Percentiles rank a stretch among this genome's conserved stretches.
Evolutionary conservation across 2,797 vertebrate genomes (phyloP).

Genomic region (Podarcis siculus): DNA sequence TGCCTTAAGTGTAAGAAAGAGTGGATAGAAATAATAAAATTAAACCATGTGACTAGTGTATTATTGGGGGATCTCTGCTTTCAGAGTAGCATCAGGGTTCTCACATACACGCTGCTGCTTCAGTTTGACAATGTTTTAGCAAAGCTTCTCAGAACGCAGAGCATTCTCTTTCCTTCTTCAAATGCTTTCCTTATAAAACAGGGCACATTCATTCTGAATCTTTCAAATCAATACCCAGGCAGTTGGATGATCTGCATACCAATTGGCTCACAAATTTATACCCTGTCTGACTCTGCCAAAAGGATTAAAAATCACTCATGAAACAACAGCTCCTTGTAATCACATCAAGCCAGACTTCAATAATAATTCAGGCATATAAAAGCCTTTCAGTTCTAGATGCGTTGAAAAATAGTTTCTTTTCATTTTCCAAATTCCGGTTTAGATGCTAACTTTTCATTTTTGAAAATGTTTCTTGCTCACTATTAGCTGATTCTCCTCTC

Average conservation of each 20-base stretch:
- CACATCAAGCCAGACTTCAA: slow-evolving; percentile 67
- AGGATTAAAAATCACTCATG: slow-evolving; percentile 70
- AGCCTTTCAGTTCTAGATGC: slow-evolving; percentile 59
- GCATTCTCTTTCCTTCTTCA: slow-evolving; percentile 43
- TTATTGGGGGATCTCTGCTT: background rate
- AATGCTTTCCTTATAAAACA: slow-evolving; percentile 49
- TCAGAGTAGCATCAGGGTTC: slow-evolving; percentile 22
- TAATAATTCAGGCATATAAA: slow-evolving; percentile 67
- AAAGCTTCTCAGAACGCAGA: slow-evolving; percentile 44
- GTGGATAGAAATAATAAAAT: background rate
- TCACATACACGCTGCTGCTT: slow-evolving; percentile 20
- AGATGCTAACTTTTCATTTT: slow-evolving; percentile 53
- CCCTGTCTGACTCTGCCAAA: slow-evolving; percentile 59
- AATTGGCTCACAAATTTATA: slow-evolving; percentile 63
- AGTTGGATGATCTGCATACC: slow-evolving; percentile 64
- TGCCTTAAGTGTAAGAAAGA: background rate
- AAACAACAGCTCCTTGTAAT: slow-evolving; percentile 70
- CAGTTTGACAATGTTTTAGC: slow-evolving; percentile 29
- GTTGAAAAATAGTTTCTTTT: slow-evolving; percentile 66
- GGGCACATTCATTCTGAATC: slow-evolving; percentile 50
- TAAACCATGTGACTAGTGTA: too few species aligned
- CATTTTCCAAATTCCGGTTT: slow-evolving; percentile 59
- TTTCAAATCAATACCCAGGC: slow-evolving; percentile 71
- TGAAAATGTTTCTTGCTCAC: slow-evolving; percentile 48
- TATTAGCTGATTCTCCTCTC: slow-evolving; percentile 38